Conservation (phyloP, 2,888 invertebrate genomes). For the Lordiphosa andalusiaca region DNA sequence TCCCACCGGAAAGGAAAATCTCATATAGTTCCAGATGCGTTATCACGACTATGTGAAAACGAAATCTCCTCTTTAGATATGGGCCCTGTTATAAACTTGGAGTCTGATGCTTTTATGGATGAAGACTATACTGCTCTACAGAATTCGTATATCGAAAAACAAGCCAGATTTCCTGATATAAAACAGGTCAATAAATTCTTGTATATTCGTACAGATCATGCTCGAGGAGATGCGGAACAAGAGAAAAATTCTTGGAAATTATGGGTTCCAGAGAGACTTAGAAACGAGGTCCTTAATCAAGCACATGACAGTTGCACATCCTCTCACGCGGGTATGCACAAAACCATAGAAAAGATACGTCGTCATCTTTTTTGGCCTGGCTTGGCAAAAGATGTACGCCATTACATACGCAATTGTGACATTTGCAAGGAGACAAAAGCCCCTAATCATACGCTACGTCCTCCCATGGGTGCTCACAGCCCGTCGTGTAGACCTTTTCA, state of each 20-base stretch:
- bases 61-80: background rate
- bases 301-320: conserved; percentile 9
- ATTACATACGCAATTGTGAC: conserved; percentile 11
- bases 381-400: conserved; percentile 9
- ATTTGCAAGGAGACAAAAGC: conserved; percentile 12
- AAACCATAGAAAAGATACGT: conserved; percentile 14
- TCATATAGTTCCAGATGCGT: background rate
- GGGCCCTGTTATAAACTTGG: background rate
- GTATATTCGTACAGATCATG: conserved; percentile 13
- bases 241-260: conserved; percentile 6
- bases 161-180: background rate
- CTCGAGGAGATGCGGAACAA: background rate
- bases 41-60: background rate
- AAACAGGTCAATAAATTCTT: background rate
- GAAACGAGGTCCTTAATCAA: conserved; percentile 11
- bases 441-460: conserved; percentile 14
- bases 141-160: background rate
- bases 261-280: conserved; percentile 10
- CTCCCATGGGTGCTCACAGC: conserved; percentile 7
- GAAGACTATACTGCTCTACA: no score
- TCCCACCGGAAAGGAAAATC: conserved; percentile 2
- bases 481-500: conserved; percentile 14
- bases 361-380: conserved; percentile 23
- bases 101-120: background rate
- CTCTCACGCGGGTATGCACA: conserved; percentile 19